Conservation (phyloP, 2,888 invertebrate species). For the Mactromeris polynyma region DNA sequence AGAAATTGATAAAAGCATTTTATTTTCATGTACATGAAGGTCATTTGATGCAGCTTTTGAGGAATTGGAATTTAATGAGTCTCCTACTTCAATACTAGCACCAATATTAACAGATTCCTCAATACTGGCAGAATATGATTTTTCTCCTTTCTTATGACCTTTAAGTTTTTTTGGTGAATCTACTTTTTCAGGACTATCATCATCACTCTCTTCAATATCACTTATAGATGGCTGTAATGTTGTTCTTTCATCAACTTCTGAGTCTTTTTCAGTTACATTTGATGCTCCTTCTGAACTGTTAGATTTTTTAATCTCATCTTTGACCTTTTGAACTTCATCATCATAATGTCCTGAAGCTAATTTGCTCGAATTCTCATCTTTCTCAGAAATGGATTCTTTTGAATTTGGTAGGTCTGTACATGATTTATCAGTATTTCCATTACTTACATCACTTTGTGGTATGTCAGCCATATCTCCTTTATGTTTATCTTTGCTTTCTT, state of each 20-base stretch:
- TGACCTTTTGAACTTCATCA: neutral
- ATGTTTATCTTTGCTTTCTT: neutral
- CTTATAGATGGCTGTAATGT: slow-evolving; percentile 44
- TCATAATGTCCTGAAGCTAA: neutral
- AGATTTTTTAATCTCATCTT: neutral
- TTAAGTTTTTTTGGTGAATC: neutral
- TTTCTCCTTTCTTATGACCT: neutral
- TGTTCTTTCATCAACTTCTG: neutral
- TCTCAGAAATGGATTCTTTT: neutral
- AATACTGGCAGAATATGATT: neutral
- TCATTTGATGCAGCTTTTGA: neutral
- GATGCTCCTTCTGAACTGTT: neutral
- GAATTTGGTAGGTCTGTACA: neutral
- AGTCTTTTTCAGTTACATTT: neutral
- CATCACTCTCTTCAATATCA: slow-evolving; percentile 50
- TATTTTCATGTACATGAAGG: neutral
- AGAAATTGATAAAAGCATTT: slow-evolving; percentile 22
- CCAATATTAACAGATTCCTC: neutral
- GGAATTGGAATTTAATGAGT: neutral
- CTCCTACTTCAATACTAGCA: neutral
- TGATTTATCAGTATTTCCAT: neutral
- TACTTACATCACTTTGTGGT: neutral
- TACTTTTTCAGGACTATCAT: neutral
- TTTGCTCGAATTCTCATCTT: neutral
- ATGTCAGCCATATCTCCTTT: neutral